phyloP scores from a whole-genome alignment of 2,888 invertebrate genomes.

The Mimachlamys varia region DNA sequence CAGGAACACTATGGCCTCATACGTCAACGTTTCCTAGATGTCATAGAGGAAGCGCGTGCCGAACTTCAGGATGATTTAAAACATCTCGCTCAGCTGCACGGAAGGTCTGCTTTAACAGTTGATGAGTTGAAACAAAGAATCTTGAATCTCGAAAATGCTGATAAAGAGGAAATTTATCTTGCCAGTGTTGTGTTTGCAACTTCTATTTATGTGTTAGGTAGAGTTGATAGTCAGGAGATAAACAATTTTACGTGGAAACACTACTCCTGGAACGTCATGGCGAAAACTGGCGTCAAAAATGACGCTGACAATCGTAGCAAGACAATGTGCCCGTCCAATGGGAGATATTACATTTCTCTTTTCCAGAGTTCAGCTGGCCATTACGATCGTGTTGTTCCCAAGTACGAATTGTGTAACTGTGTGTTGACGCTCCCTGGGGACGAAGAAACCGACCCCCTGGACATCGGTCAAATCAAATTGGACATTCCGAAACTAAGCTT shows the following conservation, averaged over 20 bases:
- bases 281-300: neutral
- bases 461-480: neutral
- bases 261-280: neutral
- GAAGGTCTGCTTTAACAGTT: neutral
- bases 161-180: neutral
- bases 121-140: conserved; percentile 2
- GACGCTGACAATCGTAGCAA: neutral
- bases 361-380: conserved; percentile 38
- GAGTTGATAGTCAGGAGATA: neutral
- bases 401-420: conserved; percentile 42
- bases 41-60: neutral
- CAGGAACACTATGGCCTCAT: neutral
- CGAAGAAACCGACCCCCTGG: neutral
- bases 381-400: conserved; percentile 45
- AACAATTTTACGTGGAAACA: conserved; percentile 10
- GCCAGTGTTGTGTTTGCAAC: conserved; percentile 13
- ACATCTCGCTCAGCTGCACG: neutral
- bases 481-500: neutral
- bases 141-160: neutral
- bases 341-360: conserved; percentile 39
- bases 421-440: neutral
- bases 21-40: neutral
- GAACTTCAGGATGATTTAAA: neutral
- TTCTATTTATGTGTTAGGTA: neutral
- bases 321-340: neutral